phyloP scores from a whole-genome alignment of 2,888 invertebrate species.

The Malthinus seriepunctatus region DNA sequence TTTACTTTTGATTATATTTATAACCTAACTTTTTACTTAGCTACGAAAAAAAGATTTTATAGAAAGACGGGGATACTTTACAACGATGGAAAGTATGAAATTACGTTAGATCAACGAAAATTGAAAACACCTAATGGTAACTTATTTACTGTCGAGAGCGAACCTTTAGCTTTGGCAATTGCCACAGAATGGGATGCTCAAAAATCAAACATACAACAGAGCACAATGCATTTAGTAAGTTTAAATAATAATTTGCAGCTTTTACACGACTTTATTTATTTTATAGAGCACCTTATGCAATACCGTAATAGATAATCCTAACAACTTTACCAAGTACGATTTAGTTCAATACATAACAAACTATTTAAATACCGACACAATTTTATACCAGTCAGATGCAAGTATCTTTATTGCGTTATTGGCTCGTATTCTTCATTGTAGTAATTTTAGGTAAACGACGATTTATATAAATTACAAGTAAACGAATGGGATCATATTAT shows the following conservation, averaged over 20 bases:
- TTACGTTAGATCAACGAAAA: slow-evolving; percentile 85
- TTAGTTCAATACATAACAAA: slow-evolving; percentile 79
- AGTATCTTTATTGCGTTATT: slow-evolving; percentile 42
- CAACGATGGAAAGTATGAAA: slow-evolving; percentile 75
- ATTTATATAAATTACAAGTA: slow-evolving; percentile 74
- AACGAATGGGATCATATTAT: slow-evolving; percentile 89
- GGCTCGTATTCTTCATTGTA: slow-evolving; percentile 7
- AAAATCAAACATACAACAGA: slow-evolving; percentile 72
- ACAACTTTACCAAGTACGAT: slow-evolving; percentile 73
- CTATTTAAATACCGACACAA: slow-evolving; percentile 80
- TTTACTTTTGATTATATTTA: no score
- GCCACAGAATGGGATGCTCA: slow-evolving; percentile 95
- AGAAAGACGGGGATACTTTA: slow-evolving; percentile 72
- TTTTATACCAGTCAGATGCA: slow-evolving; percentile 76
- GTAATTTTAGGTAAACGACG: slow-evolving; percentile 69
- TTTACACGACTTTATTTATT: slow-evolving; percentile 38
- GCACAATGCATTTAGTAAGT: slow-evolving; percentile 84
- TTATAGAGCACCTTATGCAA: slow-evolving; percentile 87
- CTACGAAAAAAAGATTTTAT: slow-evolving; percentile 71
- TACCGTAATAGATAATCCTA: slow-evolving; percentile 92
- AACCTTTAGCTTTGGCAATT: slow-evolving; percentile 88
- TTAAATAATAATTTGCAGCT: slow-evolving; percentile 39
- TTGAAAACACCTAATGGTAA: slow-evolving; percentile 88
- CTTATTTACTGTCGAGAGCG: slow-evolving; percentile 75
- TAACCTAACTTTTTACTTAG: slow-evolving; percentile 32